phyloP scores from a whole-genome alignment of 1,140 invertebrate species.

The Macrostomum lignano region DNA sequence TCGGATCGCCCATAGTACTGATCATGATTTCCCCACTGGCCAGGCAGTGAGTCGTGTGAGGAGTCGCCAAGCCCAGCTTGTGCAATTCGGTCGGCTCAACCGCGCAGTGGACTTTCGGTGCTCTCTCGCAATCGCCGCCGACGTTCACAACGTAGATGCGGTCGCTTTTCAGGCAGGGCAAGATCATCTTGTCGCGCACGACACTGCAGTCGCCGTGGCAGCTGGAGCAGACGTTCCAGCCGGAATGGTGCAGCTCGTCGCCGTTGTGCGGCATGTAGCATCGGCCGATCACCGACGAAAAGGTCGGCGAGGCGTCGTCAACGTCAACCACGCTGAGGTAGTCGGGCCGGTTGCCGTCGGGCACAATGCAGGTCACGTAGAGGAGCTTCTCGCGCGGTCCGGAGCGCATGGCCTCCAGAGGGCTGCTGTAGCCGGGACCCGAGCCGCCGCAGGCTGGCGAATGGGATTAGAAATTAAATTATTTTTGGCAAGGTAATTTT shows the following conservation, averaged over 20 bases:
- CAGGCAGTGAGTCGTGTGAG: constrained; percentile 73
- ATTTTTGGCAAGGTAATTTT: no score
- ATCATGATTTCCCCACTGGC: constrained; percentile 71
- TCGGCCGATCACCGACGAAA: constrained; percentile 50
- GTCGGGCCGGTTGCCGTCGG: constrained; percentile 37
- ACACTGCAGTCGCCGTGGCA: constrained; percentile 39
- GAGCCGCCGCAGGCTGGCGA: no score
- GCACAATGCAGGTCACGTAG: constrained; percentile 48
- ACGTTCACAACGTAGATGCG: constrained; percentile 59
- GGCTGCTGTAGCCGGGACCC: constrained; percentile 30
- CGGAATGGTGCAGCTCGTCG: constrained; percentile 73
- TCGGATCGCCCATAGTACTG: constrained; percentile 53
- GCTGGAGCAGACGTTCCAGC: constrained; percentile 82
- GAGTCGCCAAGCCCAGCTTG: constrained; percentile 39
- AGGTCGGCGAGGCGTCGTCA: constrained; percentile 53
- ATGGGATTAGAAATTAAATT: no score
- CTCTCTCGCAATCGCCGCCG: constrained; percentile 37
- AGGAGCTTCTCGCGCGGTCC: constrained; percentile 52
- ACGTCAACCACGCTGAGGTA: constrained; percentile 67
- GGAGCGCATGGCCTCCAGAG: constrained; percentile 43
- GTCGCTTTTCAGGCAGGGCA: constrained; percentile 50
- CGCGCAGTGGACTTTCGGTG: constrained; percentile 38
- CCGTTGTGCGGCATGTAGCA: constrained; percentile 43
- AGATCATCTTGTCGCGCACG: constrained; percentile 44
- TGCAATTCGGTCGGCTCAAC: constrained; percentile 39